Evolutionary conservation across 2,888 invertebrate genomes (phyloP).

Genomic region (Chorisops tibialis): DNA sequence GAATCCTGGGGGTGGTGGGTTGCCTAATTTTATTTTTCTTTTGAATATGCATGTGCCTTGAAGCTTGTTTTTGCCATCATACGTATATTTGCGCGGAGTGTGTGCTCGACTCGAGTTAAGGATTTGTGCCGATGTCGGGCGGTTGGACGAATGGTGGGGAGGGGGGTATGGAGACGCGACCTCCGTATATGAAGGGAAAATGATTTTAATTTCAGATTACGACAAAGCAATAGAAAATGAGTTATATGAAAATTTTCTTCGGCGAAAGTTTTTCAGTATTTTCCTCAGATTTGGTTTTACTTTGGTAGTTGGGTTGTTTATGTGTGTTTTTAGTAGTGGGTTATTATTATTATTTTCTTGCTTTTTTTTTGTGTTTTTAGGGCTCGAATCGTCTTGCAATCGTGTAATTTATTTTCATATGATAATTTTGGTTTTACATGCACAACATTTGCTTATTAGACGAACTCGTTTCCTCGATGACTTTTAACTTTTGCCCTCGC

Average conservation of each 20-base stretch:
- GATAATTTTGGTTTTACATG: constrained; percentile 30
- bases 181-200: constrained; percentile 27
- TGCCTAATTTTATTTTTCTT: constrained; percentile 30
- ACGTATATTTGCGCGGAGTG: constrained; percentile 5
- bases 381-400: constrained; percentile 6
- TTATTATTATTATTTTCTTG: background rate
- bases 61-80: constrained; percentile 15
- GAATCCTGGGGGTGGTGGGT: constrained; percentile 21
- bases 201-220: constrained; percentile 36
- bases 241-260: constrained; percentile 33
- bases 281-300: background rate
- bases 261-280: constrained; percentile 20
- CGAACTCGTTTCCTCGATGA: constrained; percentile 25
- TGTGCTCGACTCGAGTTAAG: constrained; percentile 13
- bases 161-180: constrained; percentile 16
- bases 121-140: background rate
- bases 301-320: constrained; percentile 9
- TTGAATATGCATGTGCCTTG: constrained; percentile 31
- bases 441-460: constrained; percentile 24
- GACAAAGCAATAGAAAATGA: constrained; percentile 34
- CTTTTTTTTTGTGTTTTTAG: background rate
- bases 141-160: constrained; percentile 4
- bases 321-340: background rate
- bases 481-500: constrained; percentile 5
- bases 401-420: constrained; percentile 28